Base-by-base conservation (phyloP, 2,797 vertebrate species). In the Menidia menidia region DNA sequence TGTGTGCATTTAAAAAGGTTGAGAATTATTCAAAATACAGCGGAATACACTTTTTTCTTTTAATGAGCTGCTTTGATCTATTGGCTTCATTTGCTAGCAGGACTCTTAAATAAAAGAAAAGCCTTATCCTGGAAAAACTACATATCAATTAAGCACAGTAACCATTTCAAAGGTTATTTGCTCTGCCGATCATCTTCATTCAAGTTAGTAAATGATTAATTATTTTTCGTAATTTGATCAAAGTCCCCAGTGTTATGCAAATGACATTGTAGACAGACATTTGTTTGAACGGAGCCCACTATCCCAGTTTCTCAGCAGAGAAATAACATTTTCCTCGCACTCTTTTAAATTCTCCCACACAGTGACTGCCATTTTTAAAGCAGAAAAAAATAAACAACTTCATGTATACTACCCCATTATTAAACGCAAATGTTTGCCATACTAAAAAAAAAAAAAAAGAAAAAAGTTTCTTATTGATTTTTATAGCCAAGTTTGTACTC, bases 401-500 rank as follows among this genome's bases (percentile, higher is more conserved):
- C 18, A 35, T 12, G 30, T 9, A 18, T 15, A 4, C n/a, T 18
- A 59, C 10, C 31, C 13, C 44, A 54, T 25, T 25, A 25, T 25
- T 25, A 25, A 25, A 25, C 25, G 25, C 25, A 25, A 25, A 25
- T 25, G 25, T 25, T 1, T 1, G 25, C 25, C 25, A 25, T 1
- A 25, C 25, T 25, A 1, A 39, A 39, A 2, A 2, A 39, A 39
- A 39, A 39, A 7, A 10, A 70, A 64, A 75, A 13, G 12, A 11
- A 41, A 10, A 35, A 0, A 13, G 25, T 60, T 1, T 52, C 16
- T 2, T 3, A 7, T 12, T 25, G 59, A 64, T 15, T 32, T 13
- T 1, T 10, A 10, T 30, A 6, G 0, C 60, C 3, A 45, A 16
- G 18, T 56, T 48, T 59, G 9, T 18, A 86, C 92, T 89, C 63